phyloP scores from a whole-genome alignment of 2,888 invertebrate species.

The Athripsodes cinereus region DNA sequence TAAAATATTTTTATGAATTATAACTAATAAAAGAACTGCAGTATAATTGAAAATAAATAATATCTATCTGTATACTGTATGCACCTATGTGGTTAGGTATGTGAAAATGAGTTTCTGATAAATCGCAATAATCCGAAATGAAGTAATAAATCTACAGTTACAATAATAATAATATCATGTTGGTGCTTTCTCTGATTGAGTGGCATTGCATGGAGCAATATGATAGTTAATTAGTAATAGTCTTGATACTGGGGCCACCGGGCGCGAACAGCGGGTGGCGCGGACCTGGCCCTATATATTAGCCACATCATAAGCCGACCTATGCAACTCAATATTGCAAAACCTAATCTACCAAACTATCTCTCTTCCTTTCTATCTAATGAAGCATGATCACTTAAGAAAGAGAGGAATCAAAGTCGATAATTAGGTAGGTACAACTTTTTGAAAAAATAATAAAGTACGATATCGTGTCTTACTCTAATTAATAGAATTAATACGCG shows the following conservation, averaged over 20 bases:
- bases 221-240: conserved; percentile 1
- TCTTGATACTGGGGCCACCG: conserved; percentile 21
- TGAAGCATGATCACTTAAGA: neutral
- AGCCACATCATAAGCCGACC: neutral
- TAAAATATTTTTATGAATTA: too few species aligned
- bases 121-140: neutral
- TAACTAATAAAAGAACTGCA: too few species aligned
- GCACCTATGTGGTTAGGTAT: too few species aligned
- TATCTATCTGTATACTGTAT: too few species aligned
- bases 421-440: neutral
- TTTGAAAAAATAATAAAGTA: neutral
- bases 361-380: too few species aligned
- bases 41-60: too few species aligned
- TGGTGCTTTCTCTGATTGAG: conserved; percentile 13
- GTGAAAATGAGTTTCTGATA: neutral
- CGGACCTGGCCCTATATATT: conserved; percentile 8
- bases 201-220: conserved; percentile 6
- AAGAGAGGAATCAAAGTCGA: neutral
- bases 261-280: conserved; percentile 20
- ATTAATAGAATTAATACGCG: neutral
- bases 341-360: too few species aligned
- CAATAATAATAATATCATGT: neutral
- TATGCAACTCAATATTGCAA: too few species aligned
- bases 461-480: neutral
- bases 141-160: neutral